Evolutionary conservation across 2,113 vertebrate species (phyloP).

Genomic region (Rhabdomys dilectus): DNA sequence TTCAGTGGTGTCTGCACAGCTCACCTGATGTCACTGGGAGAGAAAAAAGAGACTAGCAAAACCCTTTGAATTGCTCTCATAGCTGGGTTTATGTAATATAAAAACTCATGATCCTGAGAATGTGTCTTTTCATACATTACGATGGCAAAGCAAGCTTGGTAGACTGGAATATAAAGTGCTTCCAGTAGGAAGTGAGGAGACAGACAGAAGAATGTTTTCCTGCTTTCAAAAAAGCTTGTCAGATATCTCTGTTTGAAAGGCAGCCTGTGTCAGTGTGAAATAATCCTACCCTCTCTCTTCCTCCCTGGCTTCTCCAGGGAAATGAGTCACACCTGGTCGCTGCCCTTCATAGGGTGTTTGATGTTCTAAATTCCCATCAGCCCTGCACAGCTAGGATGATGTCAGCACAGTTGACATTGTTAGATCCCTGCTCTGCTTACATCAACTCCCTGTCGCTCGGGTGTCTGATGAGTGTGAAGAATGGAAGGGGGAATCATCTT

Average conservation of each 20-base stretch:
- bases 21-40: slow-evolving; percentile 58
- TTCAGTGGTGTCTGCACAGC: slow-evolving; percentile 46
- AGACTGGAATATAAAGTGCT: slow-evolving; percentile 78
- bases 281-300: slow-evolving; percentile 82
- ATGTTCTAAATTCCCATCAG: slow-evolving; percentile 86
- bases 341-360: slow-evolving; percentile 84
- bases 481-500: slow-evolving; percentile 53
- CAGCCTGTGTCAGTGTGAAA: slow-evolving; percentile 76
- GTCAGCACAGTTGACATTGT: slow-evolving; percentile 87
- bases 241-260: slow-evolving; percentile 62
- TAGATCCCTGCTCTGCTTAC: slow-evolving; percentile 85
- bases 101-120: slow-evolving; percentile 47
- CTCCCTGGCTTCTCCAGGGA: slow-evolving; percentile 83
- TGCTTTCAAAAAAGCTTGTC: slow-evolving; percentile 72
- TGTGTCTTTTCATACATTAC: slow-evolving; percentile 73
- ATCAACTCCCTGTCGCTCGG: slow-evolving; percentile 82
- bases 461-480: slow-evolving; percentile 69
- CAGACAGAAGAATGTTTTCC: slow-evolving; percentile 66
- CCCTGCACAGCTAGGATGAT: slow-evolving; percentile 85
- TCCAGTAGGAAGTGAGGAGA: slow-evolving; percentile 69
- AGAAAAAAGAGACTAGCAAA: slow-evolving; percentile 53
- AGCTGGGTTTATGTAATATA: slow-evolving; percentile 38
- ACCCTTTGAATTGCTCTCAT: slow-evolving; percentile 47
- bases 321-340: slow-evolving; percentile 87
- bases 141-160: slow-evolving; percentile 68